Base-by-base conservation (phyloP, 2,797 vertebrate genomes). In the Threskiornis aethiopicus region DNA sequence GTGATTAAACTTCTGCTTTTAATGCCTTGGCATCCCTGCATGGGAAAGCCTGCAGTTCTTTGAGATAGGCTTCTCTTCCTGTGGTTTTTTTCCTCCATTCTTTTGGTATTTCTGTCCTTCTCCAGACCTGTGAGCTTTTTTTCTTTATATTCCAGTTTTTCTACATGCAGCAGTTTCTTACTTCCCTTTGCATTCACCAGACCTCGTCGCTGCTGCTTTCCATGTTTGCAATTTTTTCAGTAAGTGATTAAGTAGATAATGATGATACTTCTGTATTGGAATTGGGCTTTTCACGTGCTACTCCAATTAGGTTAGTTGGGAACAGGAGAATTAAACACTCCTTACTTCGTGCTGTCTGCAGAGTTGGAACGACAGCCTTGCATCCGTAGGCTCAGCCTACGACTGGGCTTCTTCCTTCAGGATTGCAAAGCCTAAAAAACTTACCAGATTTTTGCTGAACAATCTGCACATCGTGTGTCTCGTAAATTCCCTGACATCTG, bases 401-500 rank as follows among this genome's bases (percentile, higher is more conserved):
- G 2, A 69, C 73, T 76, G 18, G 51, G 41, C 9, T 16, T 54
- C 80, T 95, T 72, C 79, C 44, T 93, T 91, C 62, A 67, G 70
- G 69, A 37, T 59, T 59, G 51, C 44, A 77, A 49, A 71, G 55
- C 59, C 84, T 94, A 44, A 76, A 87, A 89, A 95, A 49, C 57
- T 37, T 51, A 3, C 1, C 42, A 79, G 83, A 18, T 94, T 93
- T 95, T 90, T 95, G 93, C 89, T 97, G 94, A 95, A 93, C 88
- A 94, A 93, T 95, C 88, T 95, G 93, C 71, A 42, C 64, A 64
- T 96, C 24, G 16, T 78, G 84, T 89, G 81, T 94, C 94, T 88
- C 24, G 37, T 94, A 94, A 96, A 96, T 93, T 89, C 88, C 78
- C 87, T 73, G 92, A 89, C 92, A 96, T 94, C 96, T 96, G 94